Percentiles rank a stretch among this genome's conserved stretches.
Conservation (phyloP, 2,113 vertebrate genomes). For the Andinoacara biseriatus region DNA sequence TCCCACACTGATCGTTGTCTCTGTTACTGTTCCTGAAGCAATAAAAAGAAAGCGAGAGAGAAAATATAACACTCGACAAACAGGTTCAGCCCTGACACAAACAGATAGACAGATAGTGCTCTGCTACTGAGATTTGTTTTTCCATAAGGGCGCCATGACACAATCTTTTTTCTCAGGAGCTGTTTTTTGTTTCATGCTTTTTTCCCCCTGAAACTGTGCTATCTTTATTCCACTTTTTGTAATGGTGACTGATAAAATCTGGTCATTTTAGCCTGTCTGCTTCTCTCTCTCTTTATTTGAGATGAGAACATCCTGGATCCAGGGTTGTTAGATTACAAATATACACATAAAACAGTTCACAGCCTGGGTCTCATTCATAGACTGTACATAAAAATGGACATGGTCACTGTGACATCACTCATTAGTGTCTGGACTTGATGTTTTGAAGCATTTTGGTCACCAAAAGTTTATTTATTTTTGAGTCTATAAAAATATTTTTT, state of each 20-base stretch:
- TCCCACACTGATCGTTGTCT: constrained; percentile 37
- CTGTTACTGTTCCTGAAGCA: constrained; percentile 31
- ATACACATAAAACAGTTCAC: not conserved
- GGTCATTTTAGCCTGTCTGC: not conserved
- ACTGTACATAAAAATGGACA: not conserved
- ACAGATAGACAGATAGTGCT: constrained; percentile 49
- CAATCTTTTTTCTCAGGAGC: constrained; percentile 30
- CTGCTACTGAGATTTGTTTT: constrained; percentile 28
- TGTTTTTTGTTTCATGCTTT: not conserved
- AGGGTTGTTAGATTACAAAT: not conserved
- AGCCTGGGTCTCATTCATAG: not conserved
- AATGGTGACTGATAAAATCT: not conserved
- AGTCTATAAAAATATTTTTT: not conserved
- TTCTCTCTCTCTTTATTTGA: not conserved
- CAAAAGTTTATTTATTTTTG: not conserved
- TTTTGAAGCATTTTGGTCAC: not conserved
- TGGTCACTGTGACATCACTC: not conserved
- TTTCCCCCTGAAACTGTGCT: not conserved
- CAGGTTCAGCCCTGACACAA: constrained; percentile 58
- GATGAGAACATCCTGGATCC: not conserved
- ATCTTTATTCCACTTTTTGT: constrained; percentile 2
- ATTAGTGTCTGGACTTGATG: not conserved
- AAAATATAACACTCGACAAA: constrained; percentile 31
- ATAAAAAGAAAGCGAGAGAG: not conserved
- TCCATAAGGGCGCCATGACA: not conserved